phyloP scores from a whole-genome alignment of 2,113 vertebrate genomes.

The Protomyctophum bolini region DNA sequence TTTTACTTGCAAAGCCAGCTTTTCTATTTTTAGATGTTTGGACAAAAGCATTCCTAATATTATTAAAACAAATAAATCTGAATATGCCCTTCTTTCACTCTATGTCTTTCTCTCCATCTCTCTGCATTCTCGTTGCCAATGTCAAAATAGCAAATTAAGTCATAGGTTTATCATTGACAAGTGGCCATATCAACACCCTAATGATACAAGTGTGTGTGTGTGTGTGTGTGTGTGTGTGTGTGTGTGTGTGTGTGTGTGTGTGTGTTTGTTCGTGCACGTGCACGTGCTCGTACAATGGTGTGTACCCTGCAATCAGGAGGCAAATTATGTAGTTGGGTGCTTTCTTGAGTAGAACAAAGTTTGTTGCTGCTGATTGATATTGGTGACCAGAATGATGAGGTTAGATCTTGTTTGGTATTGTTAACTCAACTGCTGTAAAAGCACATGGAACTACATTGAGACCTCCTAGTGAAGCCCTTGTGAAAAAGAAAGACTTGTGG shows the following conservation, averaged over 20 bases:
- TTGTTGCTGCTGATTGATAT: background rate
- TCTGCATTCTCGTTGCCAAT: background rate
- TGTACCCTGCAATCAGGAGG: too few relatives aligned
- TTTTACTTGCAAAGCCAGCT: too few relatives aligned
- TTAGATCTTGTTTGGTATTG: background rate
- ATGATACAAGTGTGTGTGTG: conserved; percentile 15
- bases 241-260: background rate
- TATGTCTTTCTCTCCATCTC: background rate
- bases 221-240: background rate
- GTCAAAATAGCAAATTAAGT: conserved; percentile 11
- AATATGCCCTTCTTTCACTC: background rate
- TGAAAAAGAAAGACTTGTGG: conserved; percentile 54
- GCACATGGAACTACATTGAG: background rate
- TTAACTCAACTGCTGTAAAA: conserved; percentile 3
- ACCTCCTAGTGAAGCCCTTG: conserved; percentile 23
- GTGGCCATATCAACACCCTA: conserved; percentile 13
- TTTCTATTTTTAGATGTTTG: too few relatives aligned
- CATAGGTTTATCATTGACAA: conserved; percentile 4
- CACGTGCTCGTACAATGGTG: background rate
- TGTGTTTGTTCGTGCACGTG: too few relatives aligned
- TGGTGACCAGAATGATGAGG: too few relatives aligned
- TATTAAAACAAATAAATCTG: too few relatives aligned
- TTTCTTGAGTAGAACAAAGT: too few relatives aligned
- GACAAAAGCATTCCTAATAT: too few relatives aligned
- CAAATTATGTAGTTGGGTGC: too few relatives aligned